phyloP scores from a whole-genome alignment of 2,113 vertebrate species.

The Limanda limanda region DNA sequence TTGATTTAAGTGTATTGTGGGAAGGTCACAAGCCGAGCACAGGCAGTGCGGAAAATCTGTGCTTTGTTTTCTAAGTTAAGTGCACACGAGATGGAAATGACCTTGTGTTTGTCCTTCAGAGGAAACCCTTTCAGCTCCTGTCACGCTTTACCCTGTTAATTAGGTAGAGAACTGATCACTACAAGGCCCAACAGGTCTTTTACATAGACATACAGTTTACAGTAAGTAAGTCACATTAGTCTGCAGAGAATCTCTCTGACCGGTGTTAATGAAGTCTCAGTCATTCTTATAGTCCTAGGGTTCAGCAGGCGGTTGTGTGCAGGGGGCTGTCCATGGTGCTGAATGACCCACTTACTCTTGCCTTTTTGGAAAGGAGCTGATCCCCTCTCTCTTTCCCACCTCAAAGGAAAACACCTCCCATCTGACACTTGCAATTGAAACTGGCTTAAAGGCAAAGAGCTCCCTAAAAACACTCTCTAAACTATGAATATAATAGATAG shows the following conservation, averaged over 20 bases:
- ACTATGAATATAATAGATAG: neutral
- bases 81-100: slow-evolving; percentile 10
- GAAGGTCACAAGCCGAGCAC: slow-evolving; percentile 39
- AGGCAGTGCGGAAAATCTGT: slow-evolving; percentile 5
- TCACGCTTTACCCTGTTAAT: neutral
- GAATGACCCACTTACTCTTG: slow-evolving; percentile 50
- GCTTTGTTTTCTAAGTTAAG: slow-evolving; percentile 24
- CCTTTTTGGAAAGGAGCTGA: slow-evolving; percentile 21
- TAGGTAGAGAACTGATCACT: neutral
- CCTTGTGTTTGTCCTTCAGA: slow-evolving; percentile 18
- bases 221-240: neutral
- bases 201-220: neutral
- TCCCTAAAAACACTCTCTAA: neutral
- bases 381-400: slow-evolving; percentile 15
- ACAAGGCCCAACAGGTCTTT: neutral
- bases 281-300: slow-evolving; percentile 12
- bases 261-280: slow-evolving; percentile 34
- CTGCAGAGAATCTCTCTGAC: slow-evolving; percentile 20
- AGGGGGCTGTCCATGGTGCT: slow-evolving; percentile 62
- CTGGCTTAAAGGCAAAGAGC: slow-evolving; percentile 20
- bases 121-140: neutral
- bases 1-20: slow-evolving; percentile 45
- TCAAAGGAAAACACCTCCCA: slow-evolving; percentile 33
- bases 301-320: neutral
- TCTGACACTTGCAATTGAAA: slow-evolving; percentile 59